Conservation (phyloP, 2,113 vertebrate species). For the Salvelinus sp. region DNA sequence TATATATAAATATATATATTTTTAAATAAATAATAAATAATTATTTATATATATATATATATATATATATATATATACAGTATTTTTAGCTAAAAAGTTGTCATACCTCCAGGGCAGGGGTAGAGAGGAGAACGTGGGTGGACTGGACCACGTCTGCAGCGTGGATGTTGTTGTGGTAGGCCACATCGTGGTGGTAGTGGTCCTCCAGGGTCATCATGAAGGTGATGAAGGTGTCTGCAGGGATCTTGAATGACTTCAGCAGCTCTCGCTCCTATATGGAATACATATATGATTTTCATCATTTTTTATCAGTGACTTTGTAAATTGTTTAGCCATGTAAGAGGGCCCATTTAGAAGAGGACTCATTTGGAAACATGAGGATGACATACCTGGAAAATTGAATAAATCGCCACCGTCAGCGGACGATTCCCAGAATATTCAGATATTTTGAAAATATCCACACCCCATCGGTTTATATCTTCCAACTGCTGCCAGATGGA, state of each 20-base stretch:
- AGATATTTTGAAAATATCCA: conserved; percentile 86
- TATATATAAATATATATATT: too few relatives aligned
- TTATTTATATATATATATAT: too few relatives aligned
- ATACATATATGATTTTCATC: too few relatives aligned
- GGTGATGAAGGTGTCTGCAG: conserved; percentile 82
- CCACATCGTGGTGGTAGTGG: conserved; percentile 85
- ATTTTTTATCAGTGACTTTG: background rate
- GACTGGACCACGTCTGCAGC: conserved; percentile 92
- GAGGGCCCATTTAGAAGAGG: background rate
- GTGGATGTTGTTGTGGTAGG: conserved; percentile 94
- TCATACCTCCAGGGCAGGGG: conserved; percentile 84
- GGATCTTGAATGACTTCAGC: conserved; percentile 92
- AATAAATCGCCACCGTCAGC: conserved; percentile 87
- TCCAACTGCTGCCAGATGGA: conserved; percentile 80
- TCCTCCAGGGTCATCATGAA: conserved; percentile 90
- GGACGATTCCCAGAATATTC: conserved; percentile 86
- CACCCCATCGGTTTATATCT: conserved; percentile 87
- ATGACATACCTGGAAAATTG: conserved; percentile 85
- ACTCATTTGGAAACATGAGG: conserved; percentile 76
- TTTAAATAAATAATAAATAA: too few relatives aligned
- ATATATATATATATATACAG: too few relatives aligned
- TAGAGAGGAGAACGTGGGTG: conserved; percentile 86
- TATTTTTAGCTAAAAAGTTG: too few relatives aligned
- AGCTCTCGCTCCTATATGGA: conserved; percentile 82
- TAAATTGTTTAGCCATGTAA: background rate